Evolutionary conservation across 2,113 vertebrate genomes (phyloP), one percentile per base, ranked within the genome.

Genomic region (Pseudopodoces humilis): DNA sequence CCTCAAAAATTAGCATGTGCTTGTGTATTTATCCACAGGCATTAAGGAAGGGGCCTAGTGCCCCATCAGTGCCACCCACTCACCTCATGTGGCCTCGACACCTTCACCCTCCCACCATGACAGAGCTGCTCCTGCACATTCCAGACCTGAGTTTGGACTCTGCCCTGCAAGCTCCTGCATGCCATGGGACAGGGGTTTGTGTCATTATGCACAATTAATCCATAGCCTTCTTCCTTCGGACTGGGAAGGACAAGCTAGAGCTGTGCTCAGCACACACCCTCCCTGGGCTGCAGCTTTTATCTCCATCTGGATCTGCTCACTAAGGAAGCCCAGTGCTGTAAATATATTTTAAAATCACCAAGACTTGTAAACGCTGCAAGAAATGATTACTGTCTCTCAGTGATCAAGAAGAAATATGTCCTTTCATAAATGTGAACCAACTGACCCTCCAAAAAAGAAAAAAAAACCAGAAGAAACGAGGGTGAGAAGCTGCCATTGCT

Each of bases 271-370:
- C 41, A 37, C 84, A 85, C 82, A 27, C 84, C 95, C 89, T 92
- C 44, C 15, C 58, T n/a, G 83, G 49, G 74, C 76, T 86, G 63
- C 74, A 79, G 68, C 76, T 77, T 58, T 52, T 12, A 25, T 65
- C 82, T 28, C 4, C 87, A 47, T 93, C 93, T 95, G 93, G 49
- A 69, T 50, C 86, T 50, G 85, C 59, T 95, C 72, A 28, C 60
- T 20, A 1, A 63, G 82, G 44, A 72, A 91, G 18, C 44, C 68
- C 76, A 81, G 69, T 3, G 5, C 79, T 84, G 60, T 59, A 86
- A 96, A 95, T 76, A 7, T 33, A 50, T 83, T 84, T 86, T 28
- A 11, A 88, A 94, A 92, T 52, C 82, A 85, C n/a, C 49, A 44
- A 46, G 67, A 19, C 52, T 55, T 93, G 83, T 83, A 90, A 96